phyloP scores from a whole-genome alignment of 2,888 invertebrate species.

The Mesopsocus fuscifrons region DNA sequence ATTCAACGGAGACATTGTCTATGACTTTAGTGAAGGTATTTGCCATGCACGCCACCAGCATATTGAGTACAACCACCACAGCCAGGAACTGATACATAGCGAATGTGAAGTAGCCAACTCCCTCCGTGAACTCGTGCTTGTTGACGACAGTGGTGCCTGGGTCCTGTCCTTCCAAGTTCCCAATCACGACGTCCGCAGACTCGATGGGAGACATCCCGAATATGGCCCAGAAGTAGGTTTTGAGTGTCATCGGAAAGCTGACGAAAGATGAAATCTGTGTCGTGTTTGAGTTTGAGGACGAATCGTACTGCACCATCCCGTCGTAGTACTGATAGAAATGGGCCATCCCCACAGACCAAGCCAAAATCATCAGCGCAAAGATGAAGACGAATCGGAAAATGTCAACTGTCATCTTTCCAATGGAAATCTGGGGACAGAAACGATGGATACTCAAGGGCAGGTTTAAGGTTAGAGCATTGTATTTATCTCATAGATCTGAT shows the following conservation, averaged over 20 bases:
- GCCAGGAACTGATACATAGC: constrained; percentile 47
- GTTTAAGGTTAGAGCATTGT: too few species aligned
- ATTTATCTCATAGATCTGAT: too few species aligned
- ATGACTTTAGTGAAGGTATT: constrained; percentile 51
- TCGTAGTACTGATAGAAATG: constrained; percentile 45
- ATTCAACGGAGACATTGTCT: constrained; percentile 48
- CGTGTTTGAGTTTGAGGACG: constrained; percentile 35
- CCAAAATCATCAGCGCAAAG: constrained; percentile 35
- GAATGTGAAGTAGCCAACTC: constrained; percentile 46
- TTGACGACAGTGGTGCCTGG: constrained; percentile 26
- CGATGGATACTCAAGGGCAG: too few species aligned
- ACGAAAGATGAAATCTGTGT: constrained; percentile 33
- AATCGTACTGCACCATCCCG: constrained; percentile 37
- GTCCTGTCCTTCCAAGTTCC: constrained; percentile 26
- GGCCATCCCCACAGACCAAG: constrained; percentile 38
- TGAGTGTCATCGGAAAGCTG: constrained; percentile 34
- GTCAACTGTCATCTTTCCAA: constrained; percentile 48
- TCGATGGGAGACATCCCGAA: constrained; percentile 46
- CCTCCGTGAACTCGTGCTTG: constrained; percentile 38
- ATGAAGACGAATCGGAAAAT: constrained; percentile 40
- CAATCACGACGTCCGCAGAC: constrained; percentile 42
- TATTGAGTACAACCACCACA: constrained; percentile 53
- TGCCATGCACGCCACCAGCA: constrained; percentile 60
- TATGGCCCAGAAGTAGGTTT: constrained; percentile 49
- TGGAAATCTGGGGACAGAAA: constrained; percentile 43